Conservation (phyloP, 2,797 vertebrate species). For the Sternotherus odoratus region DNA sequence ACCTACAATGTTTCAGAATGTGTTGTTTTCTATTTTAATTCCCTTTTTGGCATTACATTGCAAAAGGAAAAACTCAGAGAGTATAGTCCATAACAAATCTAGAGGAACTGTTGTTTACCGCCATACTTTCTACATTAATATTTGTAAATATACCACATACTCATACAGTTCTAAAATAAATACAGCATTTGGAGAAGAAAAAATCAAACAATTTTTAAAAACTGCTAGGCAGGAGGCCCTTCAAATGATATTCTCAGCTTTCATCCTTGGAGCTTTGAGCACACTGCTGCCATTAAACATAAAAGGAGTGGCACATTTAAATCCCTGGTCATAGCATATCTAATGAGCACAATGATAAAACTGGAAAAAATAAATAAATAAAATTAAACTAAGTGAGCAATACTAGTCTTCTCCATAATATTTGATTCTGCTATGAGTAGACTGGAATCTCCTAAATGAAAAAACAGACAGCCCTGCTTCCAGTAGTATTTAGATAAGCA, state of each 20-base stretch:
- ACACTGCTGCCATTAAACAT: not conserved
- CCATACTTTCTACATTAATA: slow-evolving; percentile 11
- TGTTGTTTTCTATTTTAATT: not conserved
- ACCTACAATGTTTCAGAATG: not conserved
- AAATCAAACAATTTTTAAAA: not conserved
- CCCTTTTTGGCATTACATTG: not conserved
- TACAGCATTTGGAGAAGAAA: slow-evolving; percentile 2
- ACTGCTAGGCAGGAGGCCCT: not conserved
- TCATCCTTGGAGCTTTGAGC: not conserved
- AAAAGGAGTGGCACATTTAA: not conserved
- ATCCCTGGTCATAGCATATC: rapidly evolving
- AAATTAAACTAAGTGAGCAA: not conserved
- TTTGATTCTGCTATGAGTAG: not conserved
- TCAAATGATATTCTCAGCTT: not conserved
- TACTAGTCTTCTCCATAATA: slow-evolving; percentile 14
- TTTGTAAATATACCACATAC: not conserved
- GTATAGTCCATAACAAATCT: not conserved
- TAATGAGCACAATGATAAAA: not conserved
- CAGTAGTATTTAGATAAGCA: slow-evolving; percentile 58
- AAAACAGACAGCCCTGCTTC: slow-evolving; percentile 33
- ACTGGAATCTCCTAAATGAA: slow-evolving; percentile 4
- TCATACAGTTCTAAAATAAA: not conserved
- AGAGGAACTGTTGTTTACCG: not conserved
- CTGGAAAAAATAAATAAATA: not conserved
- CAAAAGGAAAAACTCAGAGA: slow-evolving; percentile 27